Percentiles rank a stretch among this genome's conserved stretches.
These are phyloP conservation scores for Dastarcus helophoroides DNA, from an alignment of 2,888 invertebrate genomes.

Conservation along the genomic window DNA sequence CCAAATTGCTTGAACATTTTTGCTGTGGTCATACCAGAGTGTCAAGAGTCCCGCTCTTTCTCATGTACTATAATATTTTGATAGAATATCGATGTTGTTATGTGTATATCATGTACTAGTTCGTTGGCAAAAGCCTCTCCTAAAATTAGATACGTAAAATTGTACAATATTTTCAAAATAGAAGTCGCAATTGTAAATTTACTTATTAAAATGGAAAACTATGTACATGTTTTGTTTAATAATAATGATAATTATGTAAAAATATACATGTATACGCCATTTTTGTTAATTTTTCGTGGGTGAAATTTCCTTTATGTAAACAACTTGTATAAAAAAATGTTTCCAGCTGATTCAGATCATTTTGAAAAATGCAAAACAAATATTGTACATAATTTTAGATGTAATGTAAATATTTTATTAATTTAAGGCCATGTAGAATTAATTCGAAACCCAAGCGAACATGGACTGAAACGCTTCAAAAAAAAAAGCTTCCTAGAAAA, in stretches of 20 bases:
- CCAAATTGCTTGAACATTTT: too few relatives aligned
- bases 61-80: conserved; percentile 33
- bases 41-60: conserved; percentile 26
- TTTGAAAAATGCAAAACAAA: conserved; percentile 11
- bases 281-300: conserved; percentile 15
- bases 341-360: too few relatives aligned
- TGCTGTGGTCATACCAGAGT: conserved; percentile 25
- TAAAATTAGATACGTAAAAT: conserved; percentile 37
- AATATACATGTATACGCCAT: conserved; percentile 31
- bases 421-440: conserved; percentile 17
- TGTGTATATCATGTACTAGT: conserved; percentile 29
- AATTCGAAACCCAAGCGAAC: conserved; percentile 25
- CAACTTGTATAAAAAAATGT: too few relatives aligned
- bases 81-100: conserved; percentile 33
- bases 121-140: conserved; percentile 23
- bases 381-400: conserved; percentile 23
- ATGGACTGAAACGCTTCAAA: conserved; percentile 33
- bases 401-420: conserved; percentile 16
- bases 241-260: too few relatives aligned
- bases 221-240: conserved; percentile 25
- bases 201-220: conserved; percentile 11
- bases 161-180: conserved; percentile 35
- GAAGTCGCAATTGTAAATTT: conserved; percentile 26
- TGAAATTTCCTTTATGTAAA: too few relatives aligned
- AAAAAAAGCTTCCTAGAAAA: conserved; percentile 22